Evolutionary conservation across 2,888 invertebrate genomes (phyloP).

Genomic region (Sepioteuthis lessoniana): DNA sequence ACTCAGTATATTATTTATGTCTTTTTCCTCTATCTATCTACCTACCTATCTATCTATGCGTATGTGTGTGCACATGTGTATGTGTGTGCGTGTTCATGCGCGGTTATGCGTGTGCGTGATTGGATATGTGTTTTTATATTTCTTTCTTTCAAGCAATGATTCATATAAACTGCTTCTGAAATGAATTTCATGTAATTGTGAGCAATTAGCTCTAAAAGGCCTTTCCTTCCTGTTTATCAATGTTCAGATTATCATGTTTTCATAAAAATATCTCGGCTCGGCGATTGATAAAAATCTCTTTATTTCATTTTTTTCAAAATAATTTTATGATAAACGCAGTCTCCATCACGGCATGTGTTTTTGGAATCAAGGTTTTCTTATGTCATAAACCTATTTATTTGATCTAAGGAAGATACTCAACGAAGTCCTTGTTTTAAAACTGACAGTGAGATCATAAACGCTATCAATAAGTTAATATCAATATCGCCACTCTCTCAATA

Average conservation of each 20-base stretch:
- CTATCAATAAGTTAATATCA: too few species aligned
- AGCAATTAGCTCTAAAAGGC: not conserved
- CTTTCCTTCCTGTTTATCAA: not conserved
- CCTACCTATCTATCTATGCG: too few species aligned
- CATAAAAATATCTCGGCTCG: not conserved
- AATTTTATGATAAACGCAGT: not conserved
- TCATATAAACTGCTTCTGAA: not conserved
- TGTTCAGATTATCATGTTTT: not conserved
- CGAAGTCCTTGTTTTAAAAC: too few species aligned
- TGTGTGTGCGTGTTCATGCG: not conserved
- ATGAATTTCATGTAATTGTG: not conserved
- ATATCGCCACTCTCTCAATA: too few species aligned
- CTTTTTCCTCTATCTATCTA: too few species aligned
- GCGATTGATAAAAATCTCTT: not conserved
- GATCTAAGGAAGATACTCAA: too few species aligned
- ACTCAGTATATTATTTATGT: too few species aligned
- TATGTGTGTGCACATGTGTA: not conserved
- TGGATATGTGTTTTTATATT: not conserved
- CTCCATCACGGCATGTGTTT: not conserved
- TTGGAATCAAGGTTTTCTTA: not conserved
- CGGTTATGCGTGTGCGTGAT: too few species aligned
- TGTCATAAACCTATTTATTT: too few species aligned
- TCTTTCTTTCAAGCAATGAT: not conserved
- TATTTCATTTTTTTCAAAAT: not conserved
- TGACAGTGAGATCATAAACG: too few species aligned